Base-by-base conservation (phyloP, 2,113 vertebrate species). In the Brachyistius frenatus region DNA sequence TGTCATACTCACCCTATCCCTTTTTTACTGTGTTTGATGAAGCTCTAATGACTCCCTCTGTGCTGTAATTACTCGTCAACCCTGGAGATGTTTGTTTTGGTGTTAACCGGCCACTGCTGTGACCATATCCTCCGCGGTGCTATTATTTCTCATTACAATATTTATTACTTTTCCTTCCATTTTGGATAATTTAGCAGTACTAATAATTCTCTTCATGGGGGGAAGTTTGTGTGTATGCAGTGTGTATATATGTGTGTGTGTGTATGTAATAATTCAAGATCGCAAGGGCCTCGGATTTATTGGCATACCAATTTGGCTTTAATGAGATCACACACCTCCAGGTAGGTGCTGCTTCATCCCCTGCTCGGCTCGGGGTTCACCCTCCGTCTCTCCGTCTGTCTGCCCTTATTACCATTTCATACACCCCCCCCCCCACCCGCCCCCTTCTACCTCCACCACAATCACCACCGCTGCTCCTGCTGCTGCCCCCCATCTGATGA, bases 351-450 rank as follows among this genome's bases (percentile, higher is more conserved):
- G 84, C 82, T 89, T 83, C 91, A 90, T 89, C 85, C 86, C 64
- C 84, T 79, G 78, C 83, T 82, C 66, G 35, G 62, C 76, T 88
- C 76, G 0, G 70, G 78, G 70, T 84, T 90, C 88, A 81, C 84
- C 80, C 80, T 86, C 88, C 81, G 35, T 96, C 86, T 89, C 87
- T 89, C 80, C 70, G 76, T 87, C 80, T 92, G 84, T 94, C 94
- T 96, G 95, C 94, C 95, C 95, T 96, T 97, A 98, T 98, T 97
- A 98, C 96, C 96, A 97, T 97, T 97, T 98, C 96, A 97, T 96
- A 96, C 88, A 67, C 32, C 62, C 81, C 64, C 66, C 63, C 76
- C 64, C 66, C 63, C 76, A 30, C 62, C 81, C 23, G 23, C 11
- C 55, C 47, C 54, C 69, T 46, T 65, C 30, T 80, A 93, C 94